These are phyloP conservation scores for Anolis sagrei DNA, from an alignment of 2,113 vertebrate species.

Conservation along the genomic window DNA sequence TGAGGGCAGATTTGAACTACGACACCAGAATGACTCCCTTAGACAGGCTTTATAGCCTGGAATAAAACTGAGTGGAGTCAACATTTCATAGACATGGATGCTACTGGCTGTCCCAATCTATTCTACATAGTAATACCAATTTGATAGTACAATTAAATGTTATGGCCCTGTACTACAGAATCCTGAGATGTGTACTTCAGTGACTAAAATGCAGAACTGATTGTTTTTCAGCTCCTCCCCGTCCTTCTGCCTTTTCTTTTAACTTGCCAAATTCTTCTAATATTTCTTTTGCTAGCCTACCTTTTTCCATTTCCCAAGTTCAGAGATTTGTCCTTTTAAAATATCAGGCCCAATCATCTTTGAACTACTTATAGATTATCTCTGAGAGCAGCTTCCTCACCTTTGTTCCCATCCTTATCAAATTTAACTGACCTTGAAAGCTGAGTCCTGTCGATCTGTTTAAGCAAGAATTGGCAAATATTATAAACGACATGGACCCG, in stretches of 20 bases:
- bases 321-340: conserved; percentile 52
- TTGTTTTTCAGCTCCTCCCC: background rate
- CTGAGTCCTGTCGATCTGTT: conserved; percentile 43
- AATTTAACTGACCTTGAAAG: conserved; percentile 69
- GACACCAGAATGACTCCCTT: no score
- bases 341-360: conserved; percentile 51
- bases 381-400: conserved; percentile 55
- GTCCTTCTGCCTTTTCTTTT: background rate
- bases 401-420: conserved; percentile 57
- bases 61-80: no score
- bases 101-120: no score
- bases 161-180: no score
- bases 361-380: conserved; percentile 52
- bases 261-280: conserved; percentile 25
- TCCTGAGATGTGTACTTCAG: background rate
- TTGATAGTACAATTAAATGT: no score
- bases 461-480: conserved; percentile 71
- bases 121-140: no score
- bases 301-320: background rate
- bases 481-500: conserved; percentile 52
- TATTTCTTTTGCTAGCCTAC: background rate
- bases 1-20: no score
- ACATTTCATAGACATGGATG: no score
- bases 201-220: background rate
- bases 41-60: no score